A percentile compares a stretch with the other conserved stretches of the same genome.
phyloP scores from a whole-genome alignment of 1,140 invertebrate species.

The Heliconius himera region DNA sequence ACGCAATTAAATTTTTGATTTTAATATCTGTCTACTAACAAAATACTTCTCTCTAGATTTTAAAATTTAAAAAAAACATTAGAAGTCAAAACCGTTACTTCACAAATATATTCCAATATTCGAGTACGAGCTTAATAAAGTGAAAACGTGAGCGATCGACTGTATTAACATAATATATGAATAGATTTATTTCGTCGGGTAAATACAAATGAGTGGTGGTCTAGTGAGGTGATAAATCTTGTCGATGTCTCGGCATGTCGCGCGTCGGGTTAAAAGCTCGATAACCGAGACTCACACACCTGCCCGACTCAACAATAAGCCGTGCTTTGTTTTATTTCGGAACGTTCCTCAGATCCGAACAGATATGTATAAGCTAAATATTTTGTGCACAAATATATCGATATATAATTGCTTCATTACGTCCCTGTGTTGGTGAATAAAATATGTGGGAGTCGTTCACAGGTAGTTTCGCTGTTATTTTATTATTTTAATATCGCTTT shows the following conservation, averaged over 20 bases:
- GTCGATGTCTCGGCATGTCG: constrained; percentile 77
- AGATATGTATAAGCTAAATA: constrained; percentile 73
- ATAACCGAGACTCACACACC: constrained; percentile 78
- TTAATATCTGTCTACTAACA: not conserved
- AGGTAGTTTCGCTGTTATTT: constrained; percentile 52
- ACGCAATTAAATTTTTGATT: too few species aligned
- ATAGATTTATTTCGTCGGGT: constrained; percentile 67
- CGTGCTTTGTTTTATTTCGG: constrained; percentile 76
- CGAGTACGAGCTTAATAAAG: constrained; percentile 5
- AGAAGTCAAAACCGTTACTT: not conserved
- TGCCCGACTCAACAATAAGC: constrained; percentile 78
- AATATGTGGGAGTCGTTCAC: constrained; percentile 79
- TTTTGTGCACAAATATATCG: constrained; percentile 82
- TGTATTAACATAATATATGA: constrained; percentile 9
- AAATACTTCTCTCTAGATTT: too few species aligned
- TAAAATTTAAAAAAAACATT: not conserved
- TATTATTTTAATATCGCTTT: not conserved
- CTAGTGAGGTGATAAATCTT: constrained; percentile 79
- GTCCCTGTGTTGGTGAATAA: constrained; percentile 80
- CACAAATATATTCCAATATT: not conserved
- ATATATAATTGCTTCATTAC: constrained; percentile 82
- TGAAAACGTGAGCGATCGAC: not conserved
- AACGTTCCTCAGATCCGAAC: constrained; percentile 60
- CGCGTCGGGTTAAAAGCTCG: constrained; percentile 80
- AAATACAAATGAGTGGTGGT: constrained; percentile 77